These are phyloP conservation scores for Tridacna crocea DNA, from an alignment of 2,888 invertebrate species.

Conservation along the genomic window DNA sequence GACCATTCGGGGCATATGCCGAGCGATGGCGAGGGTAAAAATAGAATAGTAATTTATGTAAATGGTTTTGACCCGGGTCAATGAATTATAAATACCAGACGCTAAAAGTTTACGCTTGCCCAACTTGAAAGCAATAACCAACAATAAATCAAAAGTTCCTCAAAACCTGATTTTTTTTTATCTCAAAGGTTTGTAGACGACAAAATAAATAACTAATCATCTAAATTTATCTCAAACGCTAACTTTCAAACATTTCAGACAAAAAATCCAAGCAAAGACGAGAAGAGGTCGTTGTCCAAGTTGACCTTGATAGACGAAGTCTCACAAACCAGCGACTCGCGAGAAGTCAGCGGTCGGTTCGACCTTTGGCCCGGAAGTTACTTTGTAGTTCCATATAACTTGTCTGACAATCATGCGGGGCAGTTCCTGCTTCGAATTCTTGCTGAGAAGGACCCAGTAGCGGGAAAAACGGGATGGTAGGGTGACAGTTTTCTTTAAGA, in stretches of 20 bases:
- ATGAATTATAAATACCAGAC: no score
- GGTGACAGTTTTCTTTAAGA: background rate
- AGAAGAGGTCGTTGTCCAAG: slow-evolving; percentile 75
- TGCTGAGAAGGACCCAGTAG: slow-evolving; percentile 73
- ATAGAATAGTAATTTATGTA: no score
- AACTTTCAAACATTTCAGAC: slow-evolving; percentile 62
- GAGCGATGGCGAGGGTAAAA: no score
- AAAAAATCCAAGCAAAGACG: slow-evolving; percentile 76
- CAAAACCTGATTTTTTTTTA: no score
- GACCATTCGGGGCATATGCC: no score
- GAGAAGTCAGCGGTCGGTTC: slow-evolving; percentile 75
- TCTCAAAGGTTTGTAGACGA: no score
- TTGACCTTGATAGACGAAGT: slow-evolving; percentile 70
- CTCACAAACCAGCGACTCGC: slow-evolving; percentile 68
- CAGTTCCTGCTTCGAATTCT: slow-evolving; percentile 78
- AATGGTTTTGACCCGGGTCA: no score
- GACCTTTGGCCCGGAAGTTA: slow-evolving; percentile 81
- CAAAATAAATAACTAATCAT: no score
- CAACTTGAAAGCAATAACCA: no score
- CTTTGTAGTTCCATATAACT: slow-evolving; percentile 79
- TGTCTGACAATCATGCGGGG: slow-evolving; percentile 73
- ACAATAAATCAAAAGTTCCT: no score
- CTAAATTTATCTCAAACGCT: no score
- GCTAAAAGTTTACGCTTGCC: no score
- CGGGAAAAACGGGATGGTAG: slow-evolving; percentile 78